Evolutionary conservation across 1,140 invertebrate genomes (phyloP), one percentile per base, ranked within the genome.

Genomic region (Zaprionus tsacasi): DNA sequence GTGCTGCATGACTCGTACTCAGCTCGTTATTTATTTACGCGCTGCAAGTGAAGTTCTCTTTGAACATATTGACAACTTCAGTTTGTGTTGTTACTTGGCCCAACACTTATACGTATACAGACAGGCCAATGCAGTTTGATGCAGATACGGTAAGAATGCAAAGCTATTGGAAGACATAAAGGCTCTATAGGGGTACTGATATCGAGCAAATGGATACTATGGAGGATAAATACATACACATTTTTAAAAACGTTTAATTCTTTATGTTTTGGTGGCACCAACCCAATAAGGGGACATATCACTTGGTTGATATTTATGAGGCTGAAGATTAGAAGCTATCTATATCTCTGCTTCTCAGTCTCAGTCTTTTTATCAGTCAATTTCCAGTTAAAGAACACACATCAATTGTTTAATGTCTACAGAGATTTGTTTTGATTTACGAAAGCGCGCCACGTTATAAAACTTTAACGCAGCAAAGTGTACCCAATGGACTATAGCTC

Each of bases 11-110:
- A 12, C 13, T 3, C 12, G 17, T 8, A 6, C 61, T 35, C 17
- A 45, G 15, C 77, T 81, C 74, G 72, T 85, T 86, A 81, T 86
- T 85, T 85, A 86, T 85, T 86, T 78, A 85, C 67, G 76, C 17
- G 48, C 63, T 85, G 82, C 76, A 86, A 86, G 75, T 81, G 81
- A 80, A 83, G 81, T 70, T 72, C 81, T 68, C 82, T 17, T 45
- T 15, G 40, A 45, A 70, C 77, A 55, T 77, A 79, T 85, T 79
- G 73, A 66, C 54, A 75, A 40, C 60, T 81, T 79, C 40, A 50
- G 45, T 68, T 68, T 67, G 36, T 58, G 63, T 50, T 59, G 40
- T 45, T 63, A 10, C 69, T 50, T 74, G 65, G 30, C 55, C 60
- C 55, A 75, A 56, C 27, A 65, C 48, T 60, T 11, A 70, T 10